phyloP scores from a whole-genome alignment of 2,888 invertebrate genomes.

The Ecliptopera silaceata region DNA sequence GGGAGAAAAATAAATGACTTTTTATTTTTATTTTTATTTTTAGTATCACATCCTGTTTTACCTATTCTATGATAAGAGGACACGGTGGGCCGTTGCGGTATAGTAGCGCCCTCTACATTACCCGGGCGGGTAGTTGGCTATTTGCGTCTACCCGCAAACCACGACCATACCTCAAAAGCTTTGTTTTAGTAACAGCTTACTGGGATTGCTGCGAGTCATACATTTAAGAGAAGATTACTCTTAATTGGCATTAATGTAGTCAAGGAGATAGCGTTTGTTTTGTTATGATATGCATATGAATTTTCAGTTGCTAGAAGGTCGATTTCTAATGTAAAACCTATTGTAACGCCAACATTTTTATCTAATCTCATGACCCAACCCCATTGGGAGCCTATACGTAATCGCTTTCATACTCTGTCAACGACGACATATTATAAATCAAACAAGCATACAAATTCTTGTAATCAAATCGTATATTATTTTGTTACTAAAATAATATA shows the following conservation, averaged over 20 bases:
- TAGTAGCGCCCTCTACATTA: conserved; percentile 37
- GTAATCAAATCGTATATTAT: too few relatives aligned
- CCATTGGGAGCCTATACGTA: too few relatives aligned
- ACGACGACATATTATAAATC: too few relatives aligned
- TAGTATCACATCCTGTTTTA: not conserved
- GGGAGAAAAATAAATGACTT: too few relatives aligned
- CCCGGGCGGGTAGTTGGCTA: conserved; percentile 44
- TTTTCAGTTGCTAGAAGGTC: too few relatives aligned
- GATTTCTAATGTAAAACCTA: too few relatives aligned
- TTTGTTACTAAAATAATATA: too few relatives aligned
- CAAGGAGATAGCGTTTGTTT: conserved; percentile 3
- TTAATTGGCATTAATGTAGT: conserved; percentile 37
- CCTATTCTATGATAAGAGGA: not conserved
- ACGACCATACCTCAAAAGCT: conserved; percentile 38
- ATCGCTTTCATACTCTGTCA: too few relatives aligned
- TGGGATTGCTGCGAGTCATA: conserved; percentile 32
- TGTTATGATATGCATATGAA: not conserved
- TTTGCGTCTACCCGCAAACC: conserved; percentile 46
- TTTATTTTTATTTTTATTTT: too few relatives aligned
- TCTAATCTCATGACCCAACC: too few relatives aligned
- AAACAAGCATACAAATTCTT: too few relatives aligned
- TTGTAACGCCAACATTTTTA: too few relatives aligned
- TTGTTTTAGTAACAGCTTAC: conserved; percentile 47
- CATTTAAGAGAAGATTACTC: conserved; percentile 36
- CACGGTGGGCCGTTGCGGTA: conserved; percentile 24